A percentile compares a stretch with the other conserved stretches of the same genome.
phyloP scores from a whole-genome alignment of 2,888 invertebrate species.

The Sympetrum striolatum region DNA sequence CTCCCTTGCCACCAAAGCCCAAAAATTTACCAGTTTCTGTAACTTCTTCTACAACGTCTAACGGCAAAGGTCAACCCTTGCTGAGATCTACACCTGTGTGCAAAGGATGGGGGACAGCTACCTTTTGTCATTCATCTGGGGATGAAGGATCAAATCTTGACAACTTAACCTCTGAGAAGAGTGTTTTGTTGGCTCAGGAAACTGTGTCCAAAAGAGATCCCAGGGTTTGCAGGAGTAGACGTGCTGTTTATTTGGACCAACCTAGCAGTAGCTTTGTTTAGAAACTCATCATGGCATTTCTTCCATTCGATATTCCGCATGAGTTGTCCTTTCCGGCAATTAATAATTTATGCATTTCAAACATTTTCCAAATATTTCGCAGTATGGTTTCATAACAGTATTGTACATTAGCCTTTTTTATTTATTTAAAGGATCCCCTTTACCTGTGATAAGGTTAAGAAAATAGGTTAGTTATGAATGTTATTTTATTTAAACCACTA shows the following conservation, averaged over 20 bases:
- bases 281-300: neutral
- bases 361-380: neutral
- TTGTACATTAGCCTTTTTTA: conserved; percentile 18
- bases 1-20: conserved; percentile 78
- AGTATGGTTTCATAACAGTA: conserved; percentile 24
- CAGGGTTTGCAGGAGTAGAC: conserved; percentile 48
- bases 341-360: neutral
- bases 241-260: conserved; percentile 67
- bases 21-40: conserved; percentile 57
- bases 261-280: conserved; percentile 72
- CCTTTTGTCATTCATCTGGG: conserved; percentile 11
- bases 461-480: neutral
- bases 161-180: conserved; percentile 9
- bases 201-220: conserved; percentile 19
- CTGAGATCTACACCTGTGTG: neutral
- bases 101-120: conserved; percentile 20
- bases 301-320: neutral
- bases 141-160: neutral
- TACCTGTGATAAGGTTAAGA: conserved; percentile 20
- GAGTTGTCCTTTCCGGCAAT: neutral
- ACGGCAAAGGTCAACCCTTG: neutral
- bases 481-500: conserved; percentile 17
- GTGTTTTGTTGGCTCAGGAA: conserved; percentile 4
- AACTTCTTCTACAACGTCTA: neutral
- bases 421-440: conserved; percentile 33